Percentiles rank a stretch among this genome's conserved stretches.
Conservation (phyloP, 2,113 vertebrate species). For the Hyperopisus bebe region DNA sequence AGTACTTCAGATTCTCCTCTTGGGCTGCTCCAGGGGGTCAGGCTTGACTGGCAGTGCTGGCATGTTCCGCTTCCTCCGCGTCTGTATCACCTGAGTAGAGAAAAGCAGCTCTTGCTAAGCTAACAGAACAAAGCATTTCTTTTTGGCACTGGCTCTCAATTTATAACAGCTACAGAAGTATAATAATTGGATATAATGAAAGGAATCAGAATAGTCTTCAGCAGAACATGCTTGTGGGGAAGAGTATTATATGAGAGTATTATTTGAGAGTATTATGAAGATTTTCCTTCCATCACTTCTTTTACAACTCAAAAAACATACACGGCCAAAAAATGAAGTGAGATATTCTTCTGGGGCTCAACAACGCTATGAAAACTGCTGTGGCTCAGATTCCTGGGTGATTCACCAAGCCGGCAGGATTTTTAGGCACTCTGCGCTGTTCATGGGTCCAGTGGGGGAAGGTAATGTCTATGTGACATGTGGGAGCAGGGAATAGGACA, state of each 20-base stretch:
- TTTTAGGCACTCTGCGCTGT: not conserved
- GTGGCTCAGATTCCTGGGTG: not conserved
- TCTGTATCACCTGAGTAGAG: conserved; percentile 89
- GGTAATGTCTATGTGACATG: not conserved
- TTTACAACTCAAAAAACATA: not conserved
- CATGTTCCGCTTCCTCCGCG: conserved; percentile 98
- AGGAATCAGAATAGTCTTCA: not conserved
- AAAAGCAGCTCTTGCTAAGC: not conserved
- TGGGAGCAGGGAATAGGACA: not conserved
- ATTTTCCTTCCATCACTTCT: not conserved
- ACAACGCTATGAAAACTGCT: not conserved
- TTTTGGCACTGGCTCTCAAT: not conserved
- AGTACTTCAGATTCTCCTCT: conserved; percentile 97
- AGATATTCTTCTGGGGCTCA: not conserved
- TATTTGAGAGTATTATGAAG: not conserved
- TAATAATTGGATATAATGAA: not conserved
- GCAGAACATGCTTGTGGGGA: not conserved
- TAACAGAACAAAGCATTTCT: not conserved
- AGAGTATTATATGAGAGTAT: not conserved
- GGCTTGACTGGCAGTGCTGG: conserved; percentile 94
- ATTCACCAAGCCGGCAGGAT: not conserved
- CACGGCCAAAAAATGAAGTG: not conserved
- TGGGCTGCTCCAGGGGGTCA: conserved; percentile 99
- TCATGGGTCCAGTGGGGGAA: not conserved
- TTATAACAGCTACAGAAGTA: not conserved